A percentile compares a stretch with the other conserved stretches of the same genome.
These are phyloP conservation scores for Eurois occulta DNA, from an alignment of 2,888 invertebrate species.

Conservation along the genomic window DNA sequence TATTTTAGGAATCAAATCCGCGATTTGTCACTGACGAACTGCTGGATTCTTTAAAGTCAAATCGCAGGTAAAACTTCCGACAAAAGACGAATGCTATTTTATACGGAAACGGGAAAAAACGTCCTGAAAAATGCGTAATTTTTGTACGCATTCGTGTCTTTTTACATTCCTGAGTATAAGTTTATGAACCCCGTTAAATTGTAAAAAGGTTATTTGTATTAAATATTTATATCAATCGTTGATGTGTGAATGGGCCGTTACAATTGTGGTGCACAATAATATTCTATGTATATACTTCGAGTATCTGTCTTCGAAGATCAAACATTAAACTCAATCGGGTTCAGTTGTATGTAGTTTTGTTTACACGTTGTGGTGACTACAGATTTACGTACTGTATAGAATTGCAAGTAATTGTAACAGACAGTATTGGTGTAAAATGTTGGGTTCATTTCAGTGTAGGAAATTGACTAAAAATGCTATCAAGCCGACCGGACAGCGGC, in stretches of 20 bases:
- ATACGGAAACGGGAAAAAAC: neutral
- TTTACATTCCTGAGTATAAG: neutral
- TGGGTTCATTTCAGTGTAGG: neutral
- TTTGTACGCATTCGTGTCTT: neutral
- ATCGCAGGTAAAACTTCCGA: neutral
- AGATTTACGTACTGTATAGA: conserved; percentile 6
- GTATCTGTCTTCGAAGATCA: conserved; percentile 42
- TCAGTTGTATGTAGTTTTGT: conserved; percentile 28
- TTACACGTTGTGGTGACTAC: conserved; percentile 19
- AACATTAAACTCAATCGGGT: conserved; percentile 40
- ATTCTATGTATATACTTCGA: conserved; percentile 4
- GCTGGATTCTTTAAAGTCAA: neutral
- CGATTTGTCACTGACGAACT: neutral
- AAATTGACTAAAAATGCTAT: neutral
- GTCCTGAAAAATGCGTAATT: neutral
- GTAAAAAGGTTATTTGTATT: neutral
- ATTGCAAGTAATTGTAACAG: too few species aligned
- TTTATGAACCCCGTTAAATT: neutral
- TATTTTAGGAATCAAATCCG: neutral
- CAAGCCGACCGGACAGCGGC: neutral
- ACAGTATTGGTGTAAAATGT: conserved; percentile 5
- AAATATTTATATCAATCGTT: neutral
- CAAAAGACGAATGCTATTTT: neutral
- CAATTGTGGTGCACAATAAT: neutral
- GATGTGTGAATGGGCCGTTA: neutral